Percentiles rank a stretch among this genome's conserved stretches.
Evolutionary conservation across 2,113 vertebrate genomes (phyloP).

Genomic region (Hippocampus zosterae): DNA sequence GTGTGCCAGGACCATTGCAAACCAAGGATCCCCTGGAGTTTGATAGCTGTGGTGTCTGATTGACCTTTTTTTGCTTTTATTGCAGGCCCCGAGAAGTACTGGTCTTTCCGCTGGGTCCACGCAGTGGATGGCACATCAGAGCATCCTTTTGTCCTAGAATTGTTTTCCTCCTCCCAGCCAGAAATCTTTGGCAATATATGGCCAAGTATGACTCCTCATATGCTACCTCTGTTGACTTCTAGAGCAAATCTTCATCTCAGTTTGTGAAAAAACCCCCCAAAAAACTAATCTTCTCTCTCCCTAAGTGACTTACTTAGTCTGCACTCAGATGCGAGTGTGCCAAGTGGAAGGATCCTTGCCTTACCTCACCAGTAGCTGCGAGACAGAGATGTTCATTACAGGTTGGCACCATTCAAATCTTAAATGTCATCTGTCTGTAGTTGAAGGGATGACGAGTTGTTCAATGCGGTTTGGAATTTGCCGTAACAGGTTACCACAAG

Average conservation of each 20-base stretch:
- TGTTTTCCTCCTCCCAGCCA: constrained; percentile 89
- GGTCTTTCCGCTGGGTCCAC: constrained; percentile 88
- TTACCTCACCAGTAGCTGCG: constrained; percentile 87
- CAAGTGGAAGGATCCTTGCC: constrained; percentile 58
- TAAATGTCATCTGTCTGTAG: background rate
- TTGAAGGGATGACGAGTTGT: background rate
- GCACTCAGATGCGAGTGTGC: constrained; percentile 89
- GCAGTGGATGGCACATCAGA: constrained; percentile 81
- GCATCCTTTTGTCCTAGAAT: constrained; percentile 82
- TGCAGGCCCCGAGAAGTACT: constrained; percentile 83
- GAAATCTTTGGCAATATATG: constrained; percentile 84
- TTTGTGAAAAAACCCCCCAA: background rate
- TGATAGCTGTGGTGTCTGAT: background rate
- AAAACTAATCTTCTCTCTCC: background rate
- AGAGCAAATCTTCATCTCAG: background rate
- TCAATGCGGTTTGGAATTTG: background rate
- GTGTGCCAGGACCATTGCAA: too few species aligned
- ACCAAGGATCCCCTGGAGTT: background rate
- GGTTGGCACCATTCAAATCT: constrained; percentile 60
- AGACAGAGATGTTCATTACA: constrained; percentile 82
- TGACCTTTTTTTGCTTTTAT: background rate
- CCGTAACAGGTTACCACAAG: constrained; percentile 77
- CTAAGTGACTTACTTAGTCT: constrained; percentile 80
- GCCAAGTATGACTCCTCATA: constrained; percentile 74
- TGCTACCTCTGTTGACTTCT: background rate